phyloP scores from a whole-genome alignment of 2,113 vertebrate genomes.

The Phocoena sinus region DNA sequence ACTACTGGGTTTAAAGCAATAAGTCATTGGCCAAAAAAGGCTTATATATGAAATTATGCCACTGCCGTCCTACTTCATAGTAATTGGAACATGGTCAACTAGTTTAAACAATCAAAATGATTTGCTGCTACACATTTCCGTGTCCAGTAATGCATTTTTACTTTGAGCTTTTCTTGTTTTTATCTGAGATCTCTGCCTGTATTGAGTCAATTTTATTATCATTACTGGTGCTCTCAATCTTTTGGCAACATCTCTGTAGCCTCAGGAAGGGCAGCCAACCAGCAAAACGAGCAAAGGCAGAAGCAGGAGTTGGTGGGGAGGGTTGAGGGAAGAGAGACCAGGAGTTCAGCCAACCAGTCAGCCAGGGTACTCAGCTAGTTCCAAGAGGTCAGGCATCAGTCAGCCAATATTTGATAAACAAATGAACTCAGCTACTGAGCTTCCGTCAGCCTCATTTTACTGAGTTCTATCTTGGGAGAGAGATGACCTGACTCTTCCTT shows the following conservation, averaged over 20 bases:
- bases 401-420: conserved; percentile 73
- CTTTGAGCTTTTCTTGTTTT: conserved; percentile 10
- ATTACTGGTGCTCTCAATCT: conserved; percentile 51
- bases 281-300: conserved; percentile 34
- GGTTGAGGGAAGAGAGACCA: conserved; percentile 18
- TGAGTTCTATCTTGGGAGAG: conserved; percentile 30
- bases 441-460: neutral
- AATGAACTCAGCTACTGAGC: conserved; percentile 68
- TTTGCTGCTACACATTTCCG: neutral
- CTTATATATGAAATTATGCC: neutral
- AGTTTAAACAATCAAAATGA: neutral
- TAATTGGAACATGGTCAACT: neutral
- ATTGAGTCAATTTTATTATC: conserved; percentile 59
- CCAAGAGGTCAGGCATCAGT: conserved; percentile 65
- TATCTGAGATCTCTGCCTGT: conserved; percentile 30
- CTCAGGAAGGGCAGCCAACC: conserved; percentile 57
- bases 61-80: neutral
- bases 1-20: neutral
- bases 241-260: conserved; percentile 47
- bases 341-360: conserved; percentile 64
- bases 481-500: conserved; percentile 38
- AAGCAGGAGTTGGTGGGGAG: conserved; percentile 46
- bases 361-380: conserved; percentile 30
- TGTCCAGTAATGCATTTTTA: neutral
- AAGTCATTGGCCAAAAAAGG: neutral